Percentiles rank a stretch among this genome's conserved stretches.
These are phyloP conservation scores for Hycleus phaleratus DNA, from an alignment of 1,140 invertebrate genomes.

Conservation along the genomic window DNA sequence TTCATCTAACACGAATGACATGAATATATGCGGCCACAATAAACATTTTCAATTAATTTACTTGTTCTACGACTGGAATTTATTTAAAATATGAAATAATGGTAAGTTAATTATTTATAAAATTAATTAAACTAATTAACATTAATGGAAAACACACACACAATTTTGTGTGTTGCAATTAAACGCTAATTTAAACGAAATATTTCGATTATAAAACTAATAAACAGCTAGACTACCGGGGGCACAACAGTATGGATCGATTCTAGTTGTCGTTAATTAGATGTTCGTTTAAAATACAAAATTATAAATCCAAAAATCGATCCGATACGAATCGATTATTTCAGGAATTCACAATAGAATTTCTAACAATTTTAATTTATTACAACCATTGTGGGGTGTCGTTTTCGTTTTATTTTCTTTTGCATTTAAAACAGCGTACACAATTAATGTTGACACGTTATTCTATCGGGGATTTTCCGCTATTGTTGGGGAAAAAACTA, in stretches of 20 bases:
- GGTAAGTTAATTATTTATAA: conserved; percentile 17
- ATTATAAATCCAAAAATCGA: too few relatives aligned
- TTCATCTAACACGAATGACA: conserved; percentile 18
- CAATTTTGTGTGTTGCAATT: not conserved
- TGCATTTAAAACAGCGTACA: too few relatives aligned
- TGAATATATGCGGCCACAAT: conserved; percentile 15
- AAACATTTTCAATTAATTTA: conserved; percentile 25
- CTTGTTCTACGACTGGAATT: conserved; percentile 21
- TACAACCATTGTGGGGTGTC: too few relatives aligned
- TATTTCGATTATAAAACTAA: not conserved
- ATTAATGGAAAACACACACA: not conserved
- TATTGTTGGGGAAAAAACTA: too few relatives aligned
- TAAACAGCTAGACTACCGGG: too few relatives aligned
- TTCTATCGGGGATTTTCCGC: too few relatives aligned
- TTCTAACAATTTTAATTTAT: too few relatives aligned
- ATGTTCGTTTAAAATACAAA: too few relatives aligned
- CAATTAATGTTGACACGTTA: not conserved
- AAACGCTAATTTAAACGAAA: not conserved
- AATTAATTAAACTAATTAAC: not conserved
- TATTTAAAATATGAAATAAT: conserved; percentile 34
- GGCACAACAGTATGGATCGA: too few relatives aligned
- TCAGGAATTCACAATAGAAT: too few relatives aligned
- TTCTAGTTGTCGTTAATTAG: too few relatives aligned
- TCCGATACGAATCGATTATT: too few relatives aligned
- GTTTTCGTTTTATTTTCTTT: not conserved